These are phyloP conservation scores for Hippotragus niger DNA, from an alignment of 2,113 vertebrate species.

Conservation along the genomic window DNA sequence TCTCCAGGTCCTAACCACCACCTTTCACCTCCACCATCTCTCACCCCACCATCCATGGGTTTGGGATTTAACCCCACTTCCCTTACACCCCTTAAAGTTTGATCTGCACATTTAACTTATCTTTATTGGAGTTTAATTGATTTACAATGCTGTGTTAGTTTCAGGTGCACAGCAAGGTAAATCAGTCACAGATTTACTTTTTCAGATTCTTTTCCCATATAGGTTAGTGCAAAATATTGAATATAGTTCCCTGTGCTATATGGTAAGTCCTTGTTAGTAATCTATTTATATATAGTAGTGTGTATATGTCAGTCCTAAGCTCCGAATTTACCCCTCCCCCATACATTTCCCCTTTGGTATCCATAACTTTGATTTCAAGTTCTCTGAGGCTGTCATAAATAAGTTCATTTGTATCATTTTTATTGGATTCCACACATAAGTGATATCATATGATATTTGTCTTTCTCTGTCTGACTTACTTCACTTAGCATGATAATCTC, in stretches of 20 bases:
- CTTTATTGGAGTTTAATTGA: neutral
- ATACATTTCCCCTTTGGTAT: neutral
- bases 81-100: neutral
- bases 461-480: neutral
- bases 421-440: neutral
- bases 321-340: neutral
- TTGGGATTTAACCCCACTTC: neutral
- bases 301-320: neutral
- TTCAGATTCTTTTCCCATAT: neutral
- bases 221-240: neutral
- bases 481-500: neutral
- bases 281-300: neutral
- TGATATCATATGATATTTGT: neutral
- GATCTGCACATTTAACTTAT: neutral
- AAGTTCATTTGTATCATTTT: neutral
- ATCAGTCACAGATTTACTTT: neutral
- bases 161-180: neutral
- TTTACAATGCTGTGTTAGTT: neutral
- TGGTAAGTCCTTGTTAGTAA: neutral
- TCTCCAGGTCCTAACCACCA: neutral
- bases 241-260: neutral
- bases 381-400: neutral
- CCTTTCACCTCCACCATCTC: neutral
- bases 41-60: neutral
- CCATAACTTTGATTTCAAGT: neutral